Percentiles rank a stretch among this genome's conserved stretches.
phyloP scores from a whole-genome alignment of 2,888 invertebrate species.

The Sturmia bella region DNA sequence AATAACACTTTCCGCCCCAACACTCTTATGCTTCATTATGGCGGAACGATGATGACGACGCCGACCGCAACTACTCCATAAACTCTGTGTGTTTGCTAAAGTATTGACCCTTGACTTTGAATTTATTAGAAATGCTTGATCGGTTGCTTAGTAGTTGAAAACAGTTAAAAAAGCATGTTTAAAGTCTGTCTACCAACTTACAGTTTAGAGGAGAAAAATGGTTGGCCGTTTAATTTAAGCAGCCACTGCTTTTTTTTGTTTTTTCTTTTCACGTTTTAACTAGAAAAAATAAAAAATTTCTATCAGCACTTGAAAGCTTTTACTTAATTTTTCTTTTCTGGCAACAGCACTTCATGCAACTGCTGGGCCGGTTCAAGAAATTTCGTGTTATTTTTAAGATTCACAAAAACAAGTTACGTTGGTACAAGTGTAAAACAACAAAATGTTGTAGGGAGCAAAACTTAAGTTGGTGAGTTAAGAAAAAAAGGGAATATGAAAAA shows the following conservation, averaged over 20 bases:
- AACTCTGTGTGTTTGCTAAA: conserved; percentile 46
- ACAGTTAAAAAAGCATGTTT: conserved; percentile 45
- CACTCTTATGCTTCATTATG: conserved; percentile 63
- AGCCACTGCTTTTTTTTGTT: conserved; percentile 60
- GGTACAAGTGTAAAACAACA: conserved; percentile 62
- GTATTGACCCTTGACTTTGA: conserved; percentile 68
- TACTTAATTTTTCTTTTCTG: not conserved
- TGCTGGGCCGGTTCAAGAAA: not conserved
- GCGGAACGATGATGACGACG: not conserved
- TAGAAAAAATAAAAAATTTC: conserved; percentile 52
- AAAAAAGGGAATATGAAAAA: conserved; percentile 1
- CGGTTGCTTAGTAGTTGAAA: conserved; percentile 46
- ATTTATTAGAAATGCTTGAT: conserved; percentile 62
- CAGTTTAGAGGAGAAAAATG: conserved; percentile 54
- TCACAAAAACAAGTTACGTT: conserved; percentile 32
- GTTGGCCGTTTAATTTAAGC: conserved; percentile 63
- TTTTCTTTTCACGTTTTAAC: conserved; percentile 28
- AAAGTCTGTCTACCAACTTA: conserved; percentile 19
- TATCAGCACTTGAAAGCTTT: conserved; percentile 61
- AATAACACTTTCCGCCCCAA: conserved; percentile 67
- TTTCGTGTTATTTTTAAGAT: not conserved
- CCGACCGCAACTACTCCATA: conserved; percentile 1
- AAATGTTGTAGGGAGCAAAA: conserved; percentile 23
- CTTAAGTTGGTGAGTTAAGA: conserved; percentile 36
- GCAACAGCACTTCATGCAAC: conserved; percentile 3